Evolutionary conservation across 2,888 invertebrate genomes (phyloP), one percentile per base, ranked within the genome.

Genomic region (Teleiodes luculella): DNA sequence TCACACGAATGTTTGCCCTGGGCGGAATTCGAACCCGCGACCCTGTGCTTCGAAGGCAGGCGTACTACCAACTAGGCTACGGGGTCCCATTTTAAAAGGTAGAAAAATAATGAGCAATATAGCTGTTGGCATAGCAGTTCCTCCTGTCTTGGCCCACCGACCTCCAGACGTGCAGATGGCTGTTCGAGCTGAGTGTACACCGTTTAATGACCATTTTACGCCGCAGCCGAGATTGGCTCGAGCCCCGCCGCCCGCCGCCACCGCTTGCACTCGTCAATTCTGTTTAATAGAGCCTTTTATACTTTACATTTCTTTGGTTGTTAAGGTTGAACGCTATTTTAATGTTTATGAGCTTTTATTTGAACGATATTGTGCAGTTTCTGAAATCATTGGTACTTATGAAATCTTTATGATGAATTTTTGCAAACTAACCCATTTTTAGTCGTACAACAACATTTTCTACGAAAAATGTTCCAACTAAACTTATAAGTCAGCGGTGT

Each of bases 151-250:
- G 28, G 1, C 7, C 28, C 43, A 28, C 28, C 1, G 7, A 3
- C 24, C 10, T 14, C 43, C 2, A 43, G 43, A 43, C 43, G 43
- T 8, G 28, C 13, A 13, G 28, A 13, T 28, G 43, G 24, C 13
- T 41, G 43, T 30, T 13, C 10, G 36, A 53, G 53, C 50, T 55
- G 57, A 30, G n/a, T 50, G 14, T 51, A 28, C 31, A 30, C 39
- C 53, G 56, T 41, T 56, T 84, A 83, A 80, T 78, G 76, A 73
- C 74, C 62, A 65, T 84, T 87, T 86, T 82, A 86, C 77, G 74
- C 76, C 73, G 57, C 79, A 82, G 78, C 76, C 73, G 76, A 80
- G 85, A 84, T 86, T 83, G 84, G 77, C 78, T 73, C 70, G 69
- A 72, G 65, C 68, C 70, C 69, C 73, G 63, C 20, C 37, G 67